phyloP scores from a whole-genome alignment of 2,888 invertebrate genomes.

The Sympetrum striolatum region DNA sequence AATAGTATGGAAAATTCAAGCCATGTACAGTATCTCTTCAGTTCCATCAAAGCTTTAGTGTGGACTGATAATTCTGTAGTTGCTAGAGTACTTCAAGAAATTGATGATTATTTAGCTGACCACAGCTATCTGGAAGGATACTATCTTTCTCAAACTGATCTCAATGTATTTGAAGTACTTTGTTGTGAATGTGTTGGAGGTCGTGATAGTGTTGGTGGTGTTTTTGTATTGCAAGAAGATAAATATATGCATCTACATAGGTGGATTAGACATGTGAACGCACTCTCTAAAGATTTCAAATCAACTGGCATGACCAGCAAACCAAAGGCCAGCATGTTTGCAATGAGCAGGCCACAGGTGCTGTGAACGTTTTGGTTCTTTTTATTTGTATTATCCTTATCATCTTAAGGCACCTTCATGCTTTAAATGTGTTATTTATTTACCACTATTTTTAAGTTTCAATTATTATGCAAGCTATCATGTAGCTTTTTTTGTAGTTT shows the following conservation, averaged over 20 bases:
- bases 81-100: constrained; percentile 49
- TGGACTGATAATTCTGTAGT: constrained; percentile 26
- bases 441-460: not conserved
- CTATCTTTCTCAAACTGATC: constrained; percentile 58
- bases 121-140: constrained; percentile 60
- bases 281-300: constrained; percentile 16
- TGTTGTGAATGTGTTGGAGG: constrained; percentile 17
- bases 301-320: constrained; percentile 29
- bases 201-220: constrained; percentile 8
- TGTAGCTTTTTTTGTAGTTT: not conserved
- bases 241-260: constrained; percentile 33
- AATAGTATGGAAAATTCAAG: not conserved
- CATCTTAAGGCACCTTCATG: not conserved
- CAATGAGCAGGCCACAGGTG: constrained; percentile 34
- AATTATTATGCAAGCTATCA: not conserved
- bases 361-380: not conserved
- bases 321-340: constrained; percentile 26
- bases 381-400: not conserved
- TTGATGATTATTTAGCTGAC: constrained; percentile 58
- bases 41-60: not conserved
- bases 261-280: constrained; percentile 34
- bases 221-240: constrained; percentile 31
- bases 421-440: not conserved
- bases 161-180: constrained; percentile 54
- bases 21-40: not conserved